A percentile compares a stretch with the other conserved stretches of the same genome.
Conservation (phyloP, 2,888 invertebrate species). For the Tanytarsus gracilentus region DNA sequence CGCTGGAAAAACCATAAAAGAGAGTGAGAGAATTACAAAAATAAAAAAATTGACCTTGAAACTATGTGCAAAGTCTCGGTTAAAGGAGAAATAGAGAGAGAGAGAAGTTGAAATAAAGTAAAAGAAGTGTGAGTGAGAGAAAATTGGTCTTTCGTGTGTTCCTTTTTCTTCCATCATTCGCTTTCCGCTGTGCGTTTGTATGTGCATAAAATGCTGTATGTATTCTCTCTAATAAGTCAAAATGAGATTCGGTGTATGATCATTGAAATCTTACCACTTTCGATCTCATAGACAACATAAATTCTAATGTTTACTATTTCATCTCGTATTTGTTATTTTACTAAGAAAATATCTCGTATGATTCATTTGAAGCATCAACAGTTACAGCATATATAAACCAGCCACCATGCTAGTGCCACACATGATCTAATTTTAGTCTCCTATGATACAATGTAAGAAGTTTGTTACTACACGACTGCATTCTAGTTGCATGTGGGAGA, state of each 20-base stretch:
- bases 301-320: too few species aligned
- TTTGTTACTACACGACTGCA: neutral
- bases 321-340: too few species aligned
- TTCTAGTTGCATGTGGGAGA: too few species aligned
- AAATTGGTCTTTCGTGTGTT: conserved; percentile 2
- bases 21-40: conserved; percentile 24
- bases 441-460: neutral
- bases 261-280: neutral
- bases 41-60: conserved; percentile 29
- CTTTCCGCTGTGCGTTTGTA: neutral
- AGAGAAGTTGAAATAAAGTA: conserved; percentile 16
- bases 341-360: neutral
- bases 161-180: neutral
- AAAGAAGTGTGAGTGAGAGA: neutral
- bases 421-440: neutral
- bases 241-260: conserved; percentile 3
- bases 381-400: neutral
- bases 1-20: neutral
- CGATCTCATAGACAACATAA: too few species aligned
- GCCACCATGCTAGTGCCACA: neutral
- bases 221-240: conserved; percentile 1
- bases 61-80: conserved; percentile 27
- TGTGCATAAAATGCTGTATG: neutral
- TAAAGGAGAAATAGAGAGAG: conserved; percentile 10
- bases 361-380: neutral